These are phyloP conservation scores for Cavia porcellus DNA, from an alignment of 2,113 vertebrate species.

Conservation along the genomic window DNA sequence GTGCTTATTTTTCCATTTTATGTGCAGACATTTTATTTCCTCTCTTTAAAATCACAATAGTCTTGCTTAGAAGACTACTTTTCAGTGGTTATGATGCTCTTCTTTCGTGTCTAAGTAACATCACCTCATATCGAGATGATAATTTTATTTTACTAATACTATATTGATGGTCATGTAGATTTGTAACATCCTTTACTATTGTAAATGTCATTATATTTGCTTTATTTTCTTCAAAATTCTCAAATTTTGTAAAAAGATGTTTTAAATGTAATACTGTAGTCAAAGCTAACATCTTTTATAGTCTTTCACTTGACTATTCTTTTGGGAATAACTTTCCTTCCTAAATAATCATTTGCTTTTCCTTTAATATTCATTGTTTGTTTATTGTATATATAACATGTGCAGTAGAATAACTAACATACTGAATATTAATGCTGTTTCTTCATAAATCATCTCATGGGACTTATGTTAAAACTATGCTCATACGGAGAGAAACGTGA, in stretches of 20 bases:
- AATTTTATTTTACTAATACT: conserved; percentile 50
- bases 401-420: not conserved
- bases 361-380: not conserved
- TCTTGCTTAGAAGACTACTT: not conserved
- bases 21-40: not conserved
- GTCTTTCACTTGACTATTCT: not conserved
- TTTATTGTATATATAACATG: not conserved
- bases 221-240: conserved; percentile 49
- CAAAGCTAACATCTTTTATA: not conserved
- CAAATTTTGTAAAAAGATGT: not conserved
- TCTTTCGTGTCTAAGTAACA: not conserved
- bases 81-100: not conserved
- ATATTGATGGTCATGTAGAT: not conserved
- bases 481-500: conserved; percentile 18
- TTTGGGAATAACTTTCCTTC: conserved; percentile 11
- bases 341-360: conserved; percentile 5
- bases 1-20: not conserved
- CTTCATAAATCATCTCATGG: not conserved
- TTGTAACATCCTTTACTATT: conserved; percentile 18
- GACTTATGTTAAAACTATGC: not conserved
- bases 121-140: not conserved
- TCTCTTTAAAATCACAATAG: not conserved
- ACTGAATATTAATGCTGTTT: not conserved
- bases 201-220: not conserved
- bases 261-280: not conserved